These are phyloP conservation scores for Oncorhynchus masou DNA, from an alignment of 2,113 vertebrate genomes.

Conservation along the genomic window DNA sequence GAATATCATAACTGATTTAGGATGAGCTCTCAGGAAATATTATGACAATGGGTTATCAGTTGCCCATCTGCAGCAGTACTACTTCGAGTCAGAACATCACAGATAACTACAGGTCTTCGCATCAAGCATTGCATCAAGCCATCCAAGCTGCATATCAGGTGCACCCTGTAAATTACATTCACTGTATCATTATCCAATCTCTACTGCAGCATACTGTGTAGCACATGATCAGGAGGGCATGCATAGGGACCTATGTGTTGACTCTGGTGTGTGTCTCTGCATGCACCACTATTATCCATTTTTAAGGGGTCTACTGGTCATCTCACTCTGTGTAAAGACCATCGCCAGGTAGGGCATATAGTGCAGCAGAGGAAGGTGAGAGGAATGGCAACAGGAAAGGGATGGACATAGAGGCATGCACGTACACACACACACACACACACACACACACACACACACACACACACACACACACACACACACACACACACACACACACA, in stretches of 20 bases:
- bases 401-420: constrained; percentile 50
- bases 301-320: too few relatives aligned
- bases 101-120: neutral
- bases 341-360: neutral
- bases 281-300: neutral
- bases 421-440: neutral
- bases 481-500: constrained; percentile 4
- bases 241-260: neutral
- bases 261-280: neutral
- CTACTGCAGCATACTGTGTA: neutral
- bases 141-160: neutral
- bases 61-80: too few relatives aligned
- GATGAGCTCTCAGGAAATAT: neutral
- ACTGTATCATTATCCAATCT: neutral
- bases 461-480: constrained; percentile 2
- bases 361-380: constrained; percentile 5
- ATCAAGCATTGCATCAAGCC: too few relatives aligned
- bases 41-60: too few relatives aligned
- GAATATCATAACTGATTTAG: neutral
- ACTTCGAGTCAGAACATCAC: too few relatives aligned
- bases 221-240: neutral
- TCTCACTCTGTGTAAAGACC: neutral
- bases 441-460: too few relatives aligned
- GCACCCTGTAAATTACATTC: neutral
- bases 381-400: constrained; percentile 22